phyloP scores from a whole-genome alignment of 1,140 invertebrate genomes.

The Solen grandis region DNA sequence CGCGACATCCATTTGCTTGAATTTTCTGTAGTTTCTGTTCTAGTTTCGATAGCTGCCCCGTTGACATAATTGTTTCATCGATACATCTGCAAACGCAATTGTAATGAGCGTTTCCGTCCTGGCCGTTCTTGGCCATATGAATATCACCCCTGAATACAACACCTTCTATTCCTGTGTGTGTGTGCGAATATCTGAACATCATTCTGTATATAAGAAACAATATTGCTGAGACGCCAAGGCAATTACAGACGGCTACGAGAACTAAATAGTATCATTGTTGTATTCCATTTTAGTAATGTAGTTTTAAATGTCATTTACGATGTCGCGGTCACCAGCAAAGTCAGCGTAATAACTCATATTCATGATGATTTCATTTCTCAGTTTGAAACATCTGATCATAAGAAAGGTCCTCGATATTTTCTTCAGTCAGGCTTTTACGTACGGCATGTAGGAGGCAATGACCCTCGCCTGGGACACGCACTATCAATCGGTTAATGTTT shows the following conservation, averaged over 20 bases:
- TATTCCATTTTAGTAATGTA: conserved; percentile 5
- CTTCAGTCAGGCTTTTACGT: neutral
- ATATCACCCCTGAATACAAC: conserved; percentile 12
- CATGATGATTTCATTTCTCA: conserved; percentile 1
- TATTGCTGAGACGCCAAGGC: neutral
- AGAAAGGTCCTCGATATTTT: neutral
- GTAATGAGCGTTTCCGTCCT: neutral
- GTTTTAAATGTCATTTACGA: conserved; percentile 8
- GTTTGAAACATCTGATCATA: conserved; percentile 1
- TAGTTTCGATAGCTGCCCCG: neutral
- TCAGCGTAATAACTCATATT: neutral
- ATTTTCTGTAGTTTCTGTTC: too few relatives aligned
- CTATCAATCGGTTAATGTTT: neutral
- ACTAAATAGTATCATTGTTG: conserved; percentile 8
- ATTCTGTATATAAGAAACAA: neutral
- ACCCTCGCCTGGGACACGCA: neutral
- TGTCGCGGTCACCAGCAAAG: conserved; percentile 4
- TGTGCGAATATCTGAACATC: conserved; percentile 7
- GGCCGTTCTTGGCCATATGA: neutral
- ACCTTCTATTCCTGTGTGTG: conserved; percentile 2
- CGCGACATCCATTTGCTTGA: too few relatives aligned
- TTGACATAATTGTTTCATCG: neutral
- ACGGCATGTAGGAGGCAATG: conserved; percentile 21
- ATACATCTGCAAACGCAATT: neutral
- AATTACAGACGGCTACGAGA: conserved; percentile 9